Percentiles rank a stretch among this genome's conserved stretches.
These are phyloP conservation scores for Cosmopolites sordidus DNA, from an alignment of 2,888 invertebrate species.

Conservation along the genomic window DNA sequence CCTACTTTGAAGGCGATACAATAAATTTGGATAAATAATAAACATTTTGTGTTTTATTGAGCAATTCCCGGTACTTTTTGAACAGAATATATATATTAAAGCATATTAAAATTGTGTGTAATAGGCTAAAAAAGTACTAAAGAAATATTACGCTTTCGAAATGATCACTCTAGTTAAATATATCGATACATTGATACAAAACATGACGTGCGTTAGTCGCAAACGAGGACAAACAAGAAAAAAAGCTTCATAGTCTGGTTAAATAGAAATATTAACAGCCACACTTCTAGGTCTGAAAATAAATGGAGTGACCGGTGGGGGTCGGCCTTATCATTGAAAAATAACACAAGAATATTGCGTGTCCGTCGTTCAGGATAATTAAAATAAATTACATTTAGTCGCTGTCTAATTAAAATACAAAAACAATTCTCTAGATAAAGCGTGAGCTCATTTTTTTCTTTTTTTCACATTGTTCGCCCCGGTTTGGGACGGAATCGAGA, in stretches of 20 bases:
- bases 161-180: too few species aligned
- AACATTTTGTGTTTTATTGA: too few species aligned
- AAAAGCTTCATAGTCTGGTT: background rate
- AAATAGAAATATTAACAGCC: conserved; percentile 7
- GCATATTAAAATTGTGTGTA: too few species aligned
- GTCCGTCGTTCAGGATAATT: conserved; percentile 13
- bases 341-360: conserved; percentile 17
- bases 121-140: too few species aligned
- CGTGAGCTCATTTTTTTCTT: background rate
- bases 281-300: conserved; percentile 2
- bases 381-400: conserved; percentile 21
- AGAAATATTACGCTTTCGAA: too few species aligned
- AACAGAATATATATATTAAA: too few species aligned
- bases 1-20: too few species aligned
- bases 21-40: too few species aligned
- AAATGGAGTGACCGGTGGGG: background rate
- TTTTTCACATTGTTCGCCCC: conserved; percentile 17
- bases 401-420: conserved; percentile 22
- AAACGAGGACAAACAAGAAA: background rate
- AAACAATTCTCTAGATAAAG: conserved; percentile 25
- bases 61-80: too few species aligned
- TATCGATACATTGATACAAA: too few species aligned
- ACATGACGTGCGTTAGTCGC: too few species aligned
- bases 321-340: conserved; percentile 5
- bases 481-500: background rate